Evolutionary conservation across 2,888 invertebrate genomes (phyloP), one percentile per base, ranked within the genome.

Genomic region (Pterobdella sp.): DNA sequence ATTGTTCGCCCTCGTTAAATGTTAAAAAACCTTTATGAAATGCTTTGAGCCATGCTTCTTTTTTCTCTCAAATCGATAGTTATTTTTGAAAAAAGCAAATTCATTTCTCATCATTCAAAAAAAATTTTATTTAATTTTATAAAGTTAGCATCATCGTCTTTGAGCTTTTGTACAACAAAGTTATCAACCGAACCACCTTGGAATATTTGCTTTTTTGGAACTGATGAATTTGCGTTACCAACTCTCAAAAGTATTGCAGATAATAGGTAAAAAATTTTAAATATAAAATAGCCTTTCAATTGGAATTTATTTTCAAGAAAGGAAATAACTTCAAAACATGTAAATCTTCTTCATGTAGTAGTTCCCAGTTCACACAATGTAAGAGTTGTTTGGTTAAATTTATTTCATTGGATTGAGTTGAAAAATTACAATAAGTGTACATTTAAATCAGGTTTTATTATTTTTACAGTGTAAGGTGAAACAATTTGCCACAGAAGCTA

Each of bases 201-300:
- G 88, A 88, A 86, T 77, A 84, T 90, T n/a, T 81, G 93, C 66
- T 94, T 93, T 84, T 92, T 93, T 83, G 94, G 94, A 7, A 90
- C 91, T 22, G 93, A 94, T 82, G 85, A 87, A 71, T 93, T 93
- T 84, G 90, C 93, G 0, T 80, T 92, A 32, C 88, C 87, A 76
- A 91, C 91, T 81, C 85, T 94, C 68, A 86, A 87, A 82, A 86
- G 86, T 77, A 86, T 93, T 10, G 86, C 89, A 81, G 84, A 87
- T 75, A 87, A 88, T 80, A 87, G 88, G 91, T 91, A 85, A 85
- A 86, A 67, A 68, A 34, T 34, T 42, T n/a, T 7, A 1, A 26
- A 31, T 73, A 35, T 67, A 18, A 68, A 26, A 29, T 7, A 35
- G 31, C 22, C 22, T 42, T 42, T 7, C 49, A 7, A 56, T 3